Base-by-base conservation (phyloP, 2,888 invertebrate genomes). In the Drosophila bunnanda region DNA sequence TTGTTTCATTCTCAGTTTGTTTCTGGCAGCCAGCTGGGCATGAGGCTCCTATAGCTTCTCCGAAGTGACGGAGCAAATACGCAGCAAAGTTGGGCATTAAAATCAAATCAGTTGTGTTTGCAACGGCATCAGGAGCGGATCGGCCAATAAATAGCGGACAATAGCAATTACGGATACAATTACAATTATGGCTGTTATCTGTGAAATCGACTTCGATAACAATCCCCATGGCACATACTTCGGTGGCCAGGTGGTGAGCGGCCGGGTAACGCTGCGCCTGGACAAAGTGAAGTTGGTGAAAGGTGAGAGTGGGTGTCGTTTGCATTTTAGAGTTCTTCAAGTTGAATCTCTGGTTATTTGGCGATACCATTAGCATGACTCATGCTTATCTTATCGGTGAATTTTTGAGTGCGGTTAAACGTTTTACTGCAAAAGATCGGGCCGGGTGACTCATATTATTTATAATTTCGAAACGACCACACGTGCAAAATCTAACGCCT, bases 171-270 rank as follows among this genome's bases (percentile, higher is more conserved):
- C 65, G 20, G n/a, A 10, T 43, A 20, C 48, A 55, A 65, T 64
- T 71, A 81, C 41, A 32, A 75, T 38, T 65, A 91, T 91, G 91
- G 82, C 77, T 64, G 87, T 90, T 25, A 84, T 66, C n/a, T 91
- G 91, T 59, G 79, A 90, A 74, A 91, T 92, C 62, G 80, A 83
- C 5, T 92, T 92, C 56, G 91, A 91, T 72, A 85, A 90, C 60
- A 92, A 91, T 86, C 82, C 89, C 6, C 67, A 89, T 61, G 90
- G 90, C n/a, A 89, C 88, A 4, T 92, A 82, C 62, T 91, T 89
- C 56, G 87, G 89, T 34, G 92, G 92, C 3, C 91, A 92, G 78
- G 80, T 83, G 3, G 55, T 92, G 8, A 77, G 80, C 20, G 89
- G 90, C 5, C 78, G 76, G 46, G 75, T 91, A 13, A 84, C 80